A percentile compares a stretch with the other conserved stretches of the same genome.
Conservation (phyloP, 2,113 vertebrate genomes). For the Hassar affinis region DNA sequence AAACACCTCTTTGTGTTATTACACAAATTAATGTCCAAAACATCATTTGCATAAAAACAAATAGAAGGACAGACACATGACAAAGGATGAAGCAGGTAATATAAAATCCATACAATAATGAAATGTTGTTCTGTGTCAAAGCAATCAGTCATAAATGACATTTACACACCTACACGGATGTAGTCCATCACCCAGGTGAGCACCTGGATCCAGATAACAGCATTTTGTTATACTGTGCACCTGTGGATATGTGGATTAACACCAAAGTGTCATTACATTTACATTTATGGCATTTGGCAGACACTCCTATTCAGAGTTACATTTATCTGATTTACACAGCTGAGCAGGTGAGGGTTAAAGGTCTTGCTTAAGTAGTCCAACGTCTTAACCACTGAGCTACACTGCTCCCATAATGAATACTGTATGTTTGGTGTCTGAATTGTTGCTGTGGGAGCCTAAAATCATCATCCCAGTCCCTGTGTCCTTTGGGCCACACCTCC, state of each 20-base stretch:
- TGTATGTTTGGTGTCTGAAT: not conserved
- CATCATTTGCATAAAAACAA: not conserved
- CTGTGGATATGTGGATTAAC: not conserved
- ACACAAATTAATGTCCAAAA: not conserved
- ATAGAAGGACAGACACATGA: not conserved
- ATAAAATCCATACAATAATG: not conserved
- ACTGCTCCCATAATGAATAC: too few relatives aligned
- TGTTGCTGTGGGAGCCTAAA: not conserved
- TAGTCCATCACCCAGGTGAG: not conserved
- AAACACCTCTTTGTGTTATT: not conserved
- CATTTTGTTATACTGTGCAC: not conserved
- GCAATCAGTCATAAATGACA: not conserved
- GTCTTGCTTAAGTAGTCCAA: too few relatives aligned
- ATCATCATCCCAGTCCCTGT: not conserved
- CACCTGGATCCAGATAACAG: not conserved
- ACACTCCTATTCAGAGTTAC: too few relatives aligned
- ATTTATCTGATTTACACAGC: too few relatives aligned
- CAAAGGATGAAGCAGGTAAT: not conserved
- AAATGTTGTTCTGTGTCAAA: not conserved
- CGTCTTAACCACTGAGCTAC: too few relatives aligned
- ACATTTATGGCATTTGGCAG: too few relatives aligned
- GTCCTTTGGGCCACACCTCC: not conserved
- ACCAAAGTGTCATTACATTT: too few relatives aligned
- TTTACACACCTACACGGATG: not conserved
- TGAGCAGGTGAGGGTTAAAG: too few relatives aligned